phyloP scores from a whole-genome alignment of 2,888 invertebrate genomes.

The Pristionchus exspectatus region DNA sequence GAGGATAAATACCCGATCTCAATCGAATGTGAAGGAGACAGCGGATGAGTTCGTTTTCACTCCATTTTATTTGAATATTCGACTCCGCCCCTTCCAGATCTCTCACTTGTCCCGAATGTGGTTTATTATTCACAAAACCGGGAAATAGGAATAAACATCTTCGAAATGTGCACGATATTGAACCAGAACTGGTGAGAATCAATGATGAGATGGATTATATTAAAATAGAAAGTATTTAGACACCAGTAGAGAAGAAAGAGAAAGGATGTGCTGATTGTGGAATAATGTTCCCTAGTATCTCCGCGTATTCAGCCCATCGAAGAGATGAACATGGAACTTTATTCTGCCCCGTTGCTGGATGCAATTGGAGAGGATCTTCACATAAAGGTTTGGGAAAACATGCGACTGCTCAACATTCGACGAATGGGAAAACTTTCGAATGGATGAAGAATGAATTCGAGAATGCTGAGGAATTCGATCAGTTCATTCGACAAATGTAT shows the following conservation, averaged over 20 bases:
- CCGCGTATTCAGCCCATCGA: not conserved
- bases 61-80: not conserved
- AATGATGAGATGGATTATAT: not conserved
- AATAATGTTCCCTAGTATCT: not conserved
- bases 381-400: not conserved
- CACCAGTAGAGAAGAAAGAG: not conserved
- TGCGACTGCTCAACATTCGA: not conserved
- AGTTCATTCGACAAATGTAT: not conserved
- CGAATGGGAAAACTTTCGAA: not conserved
- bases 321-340: not conserved
- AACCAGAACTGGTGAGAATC: not conserved
- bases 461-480: not conserved
- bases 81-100: constrained; percentile 27
- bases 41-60: not conserved
- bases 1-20: not conserved
- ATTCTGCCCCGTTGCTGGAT: not conserved
- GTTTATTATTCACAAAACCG: not conserved
- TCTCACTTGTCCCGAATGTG: not conserved
- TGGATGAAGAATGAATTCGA: constrained; percentile 10
- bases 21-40: not conserved
- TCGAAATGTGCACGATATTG: not conserved
- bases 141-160: constrained; percentile 15
- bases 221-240: not conserved
- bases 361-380: not conserved
- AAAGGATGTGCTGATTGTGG: not conserved